These are phyloP conservation scores for Nibea albiflora DNA, from an alignment of 2,113 vertebrate species.

Conservation along the genomic window DNA sequence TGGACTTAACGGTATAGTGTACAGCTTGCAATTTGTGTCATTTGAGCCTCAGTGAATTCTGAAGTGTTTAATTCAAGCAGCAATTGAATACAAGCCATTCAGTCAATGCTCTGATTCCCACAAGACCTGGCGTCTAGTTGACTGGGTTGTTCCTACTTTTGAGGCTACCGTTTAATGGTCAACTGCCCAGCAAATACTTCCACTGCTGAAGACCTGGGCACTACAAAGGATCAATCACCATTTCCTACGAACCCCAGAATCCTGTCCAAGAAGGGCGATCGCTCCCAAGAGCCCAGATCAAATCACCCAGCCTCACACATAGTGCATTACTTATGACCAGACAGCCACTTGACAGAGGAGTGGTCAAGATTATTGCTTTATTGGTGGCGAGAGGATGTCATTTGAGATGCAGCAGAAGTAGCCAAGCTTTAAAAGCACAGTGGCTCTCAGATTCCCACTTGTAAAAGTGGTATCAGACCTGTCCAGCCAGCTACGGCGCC, in stretches of 20 bases:
- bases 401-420: constrained; percentile 73
- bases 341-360: constrained; percentile 68
- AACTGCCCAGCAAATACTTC: constrained; percentile 33
- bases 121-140: constrained; percentile 18
- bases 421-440: constrained; percentile 72
- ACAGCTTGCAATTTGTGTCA: constrained; percentile 17
- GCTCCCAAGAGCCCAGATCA: constrained; percentile 55
- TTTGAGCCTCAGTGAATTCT: constrained; percentile 21
- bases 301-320: constrained; percentile 60
- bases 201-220: constrained; percentile 26
- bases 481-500: constrained; percentile 65
- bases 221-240: constrained; percentile 32
- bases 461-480: constrained; percentile 73
- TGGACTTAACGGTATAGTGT: not conserved
- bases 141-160: constrained; percentile 20
- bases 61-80: constrained; percentile 14
- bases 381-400: constrained; percentile 69
- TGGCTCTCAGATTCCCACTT: constrained; percentile 70
- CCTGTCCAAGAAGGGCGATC: constrained; percentile 36
- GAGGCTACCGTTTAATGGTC: constrained; percentile 14
- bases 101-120: constrained; percentile 27
- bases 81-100: constrained; percentile 18
- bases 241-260: constrained; percentile 24
- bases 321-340: constrained; percentile 63
- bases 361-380: constrained; percentile 77